A percentile compares a stretch with the other conserved stretches of the same genome.
Conservation (phyloP, 2,888 invertebrate genomes). For the Andrena dorsata region DNA sequence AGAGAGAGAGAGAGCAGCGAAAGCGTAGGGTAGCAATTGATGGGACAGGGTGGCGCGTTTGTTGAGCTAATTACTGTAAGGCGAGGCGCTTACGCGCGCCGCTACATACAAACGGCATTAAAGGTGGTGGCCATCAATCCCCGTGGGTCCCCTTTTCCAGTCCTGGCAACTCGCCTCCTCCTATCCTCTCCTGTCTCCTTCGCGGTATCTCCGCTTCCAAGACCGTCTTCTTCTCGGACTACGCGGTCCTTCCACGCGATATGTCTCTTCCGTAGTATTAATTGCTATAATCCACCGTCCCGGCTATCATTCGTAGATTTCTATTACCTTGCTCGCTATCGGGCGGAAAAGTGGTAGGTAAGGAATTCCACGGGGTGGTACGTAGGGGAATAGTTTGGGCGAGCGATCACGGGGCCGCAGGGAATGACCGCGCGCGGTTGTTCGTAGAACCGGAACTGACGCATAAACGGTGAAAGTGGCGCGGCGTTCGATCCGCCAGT, state of each 20-base stretch:
- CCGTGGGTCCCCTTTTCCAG: constrained; percentile 73
- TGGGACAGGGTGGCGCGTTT: constrained; percentile 84
- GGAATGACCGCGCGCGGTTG: background rate
- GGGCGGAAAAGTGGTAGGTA: background rate
- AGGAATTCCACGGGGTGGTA: background rate
- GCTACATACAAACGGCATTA: constrained; percentile 85
- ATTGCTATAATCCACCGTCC: constrained; percentile 66
- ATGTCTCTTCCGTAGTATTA: constrained; percentile 70
- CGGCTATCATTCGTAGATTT: constrained; percentile 35
- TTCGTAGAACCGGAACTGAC: background rate
- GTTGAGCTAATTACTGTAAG: constrained; percentile 85
- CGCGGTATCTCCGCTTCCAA: constrained; percentile 45
- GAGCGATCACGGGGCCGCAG: too few relatives aligned
- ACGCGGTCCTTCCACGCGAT: constrained; percentile 67
- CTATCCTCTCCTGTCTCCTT: constrained; percentile 55
- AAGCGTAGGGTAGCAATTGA: constrained; percentile 84
- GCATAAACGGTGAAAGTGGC: background rate
- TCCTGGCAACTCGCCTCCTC: constrained; percentile 65
- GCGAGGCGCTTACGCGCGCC: constrained; percentile 84
- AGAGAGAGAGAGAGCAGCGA: constrained; percentile 50
- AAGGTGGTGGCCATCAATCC: constrained; percentile 84
- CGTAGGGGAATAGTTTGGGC: background rate
- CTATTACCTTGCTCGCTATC: constrained; percentile 7
- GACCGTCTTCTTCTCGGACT: constrained; percentile 45
- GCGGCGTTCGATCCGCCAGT: constrained; percentile 11